phyloP scores from a whole-genome alignment of 2,113 vertebrate species.

The Chionomys nivalis region DNA sequence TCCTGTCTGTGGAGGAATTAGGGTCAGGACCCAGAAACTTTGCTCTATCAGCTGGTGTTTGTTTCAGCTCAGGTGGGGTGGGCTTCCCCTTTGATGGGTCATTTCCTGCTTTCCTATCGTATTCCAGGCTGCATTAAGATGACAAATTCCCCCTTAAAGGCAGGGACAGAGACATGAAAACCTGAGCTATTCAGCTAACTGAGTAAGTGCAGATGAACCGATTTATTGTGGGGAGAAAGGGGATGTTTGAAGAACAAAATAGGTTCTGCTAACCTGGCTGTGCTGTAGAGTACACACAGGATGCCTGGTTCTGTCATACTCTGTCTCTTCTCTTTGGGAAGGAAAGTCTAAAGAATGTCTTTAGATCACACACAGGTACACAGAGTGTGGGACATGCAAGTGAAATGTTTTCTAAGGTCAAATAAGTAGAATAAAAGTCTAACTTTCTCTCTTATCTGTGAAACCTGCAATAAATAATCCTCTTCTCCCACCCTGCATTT shows the following conservation, averaged over 20 bases:
- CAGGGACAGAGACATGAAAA: conserved; percentile 18
- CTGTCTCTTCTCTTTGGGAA: background rate
- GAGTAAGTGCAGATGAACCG: conserved; percentile 53
- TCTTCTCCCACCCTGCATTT: conserved; percentile 63
- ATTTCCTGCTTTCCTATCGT: conserved; percentile 70
- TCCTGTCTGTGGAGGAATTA: conserved; percentile 70
- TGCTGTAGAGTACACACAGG: background rate
- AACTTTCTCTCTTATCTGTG: conserved; percentile 47
- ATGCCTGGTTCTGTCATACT: fast-evolving
- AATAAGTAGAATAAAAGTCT: conserved; percentile 62
- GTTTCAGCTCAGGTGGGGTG: conserved; percentile 55
- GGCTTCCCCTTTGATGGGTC: conserved; percentile 64
- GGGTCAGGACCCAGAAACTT: conserved; percentile 73
- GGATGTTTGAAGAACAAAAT: background rate
- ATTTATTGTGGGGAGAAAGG: conserved; percentile 54
- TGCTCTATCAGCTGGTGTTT: conserved; percentile 61
- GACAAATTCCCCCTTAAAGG: conserved; percentile 64
- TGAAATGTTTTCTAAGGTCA: conserved; percentile 29
- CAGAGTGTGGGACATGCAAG: background rate
- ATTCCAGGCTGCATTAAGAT: conserved; percentile 73
- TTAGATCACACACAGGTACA: background rate
- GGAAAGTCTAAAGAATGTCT: background rate
- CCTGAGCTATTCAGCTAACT: conserved; percentile 53
- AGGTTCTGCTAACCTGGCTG: background rate
- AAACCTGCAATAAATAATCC: conserved; percentile 68